phyloP scores from a whole-genome alignment of 2,888 invertebrate species.

The Cheilosia impressa region DNA sequence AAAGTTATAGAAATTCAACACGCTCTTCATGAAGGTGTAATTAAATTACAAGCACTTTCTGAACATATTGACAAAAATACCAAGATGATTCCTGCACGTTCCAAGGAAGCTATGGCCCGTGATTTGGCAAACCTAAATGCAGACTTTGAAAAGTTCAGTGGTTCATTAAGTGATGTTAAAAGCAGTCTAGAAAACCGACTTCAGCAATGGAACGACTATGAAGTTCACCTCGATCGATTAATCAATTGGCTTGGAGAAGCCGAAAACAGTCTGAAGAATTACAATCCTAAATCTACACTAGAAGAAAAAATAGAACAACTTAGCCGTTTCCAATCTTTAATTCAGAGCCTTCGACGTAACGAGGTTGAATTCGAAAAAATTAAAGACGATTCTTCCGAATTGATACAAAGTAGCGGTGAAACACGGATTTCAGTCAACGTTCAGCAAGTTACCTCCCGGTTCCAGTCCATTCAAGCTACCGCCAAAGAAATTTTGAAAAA shows the following conservation, averaged over 20 bases:
- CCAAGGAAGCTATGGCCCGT: conserved; percentile 93
- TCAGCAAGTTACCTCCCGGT: conserved; percentile 94
- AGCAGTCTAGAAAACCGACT: conserved; percentile 92
- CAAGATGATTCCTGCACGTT: conserved; percentile 90
- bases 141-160: conserved; percentile 92
- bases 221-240: conserved; percentile 91
- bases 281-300: conserved; percentile 91
- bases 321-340: conserved; percentile 93
- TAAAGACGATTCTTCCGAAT: conserved; percentile 92
- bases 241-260: conserved; percentile 93
- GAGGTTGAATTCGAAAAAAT: conserved; percentile 94
- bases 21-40: conserved; percentile 90
- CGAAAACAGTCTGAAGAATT: conserved; percentile 93
- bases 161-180: conserved; percentile 90
- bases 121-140: conserved; percentile 91
- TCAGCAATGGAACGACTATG: conserved; percentile 96
- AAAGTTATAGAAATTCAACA: conserved; percentile 93
- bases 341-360: conserved; percentile 91
- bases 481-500: conserved; percentile 95
- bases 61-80: conserved; percentile 89
- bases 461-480: conserved; percentile 94
- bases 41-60: conserved; percentile 90
- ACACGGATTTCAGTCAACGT: conserved; percentile 93
- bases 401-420: conserved; percentile 93
- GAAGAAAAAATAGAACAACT: conserved; percentile 96